phyloP scores from a whole-genome alignment of 2,888 invertebrate species.

The Lobophora halterata region DNA sequence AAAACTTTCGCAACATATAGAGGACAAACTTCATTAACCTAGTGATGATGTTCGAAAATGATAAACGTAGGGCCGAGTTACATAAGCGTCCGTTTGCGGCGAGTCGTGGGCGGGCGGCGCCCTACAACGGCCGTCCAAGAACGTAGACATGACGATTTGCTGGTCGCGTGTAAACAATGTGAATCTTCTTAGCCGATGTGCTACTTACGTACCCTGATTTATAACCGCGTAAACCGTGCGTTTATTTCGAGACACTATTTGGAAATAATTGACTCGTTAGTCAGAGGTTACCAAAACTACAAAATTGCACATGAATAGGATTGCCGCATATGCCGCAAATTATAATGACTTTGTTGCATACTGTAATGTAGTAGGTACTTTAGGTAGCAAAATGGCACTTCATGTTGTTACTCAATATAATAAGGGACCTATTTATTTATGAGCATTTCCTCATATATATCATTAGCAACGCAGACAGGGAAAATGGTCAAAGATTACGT shows the following conservation, averaged over 20 bases:
- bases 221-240: slow-evolving; percentile 9
- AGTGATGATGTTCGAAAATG: slow-evolving; percentile 42
- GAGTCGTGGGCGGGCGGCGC: slow-evolving; percentile 60
- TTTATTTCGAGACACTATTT: slow-evolving; percentile 13
- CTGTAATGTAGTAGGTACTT: no score
- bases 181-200: slow-evolving; percentile 22
- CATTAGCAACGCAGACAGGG: no score
- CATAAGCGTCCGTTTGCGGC: slow-evolving; percentile 43
- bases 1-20: slow-evolving; percentile 68
- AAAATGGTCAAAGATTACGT: no score
- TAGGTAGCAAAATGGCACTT: no score
- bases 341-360: no score
- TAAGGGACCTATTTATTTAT: no score
- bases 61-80: slow-evolving; percentile 46
- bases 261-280: not conserved
- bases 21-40: slow-evolving; percentile 68
- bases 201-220: slow-evolving; percentile 15
- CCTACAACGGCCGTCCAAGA: slow-evolving; percentile 40
- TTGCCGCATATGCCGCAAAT: no score
- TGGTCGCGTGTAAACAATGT: slow-evolving; percentile 38
- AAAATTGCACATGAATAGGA: not conserved
- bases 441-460: no score
- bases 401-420: no score
- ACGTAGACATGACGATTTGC: slow-evolving; percentile 28
- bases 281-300: no score